Conservation (phyloP, 2,797 vertebrate species). For the Myioborus melanocephalus region DNA sequence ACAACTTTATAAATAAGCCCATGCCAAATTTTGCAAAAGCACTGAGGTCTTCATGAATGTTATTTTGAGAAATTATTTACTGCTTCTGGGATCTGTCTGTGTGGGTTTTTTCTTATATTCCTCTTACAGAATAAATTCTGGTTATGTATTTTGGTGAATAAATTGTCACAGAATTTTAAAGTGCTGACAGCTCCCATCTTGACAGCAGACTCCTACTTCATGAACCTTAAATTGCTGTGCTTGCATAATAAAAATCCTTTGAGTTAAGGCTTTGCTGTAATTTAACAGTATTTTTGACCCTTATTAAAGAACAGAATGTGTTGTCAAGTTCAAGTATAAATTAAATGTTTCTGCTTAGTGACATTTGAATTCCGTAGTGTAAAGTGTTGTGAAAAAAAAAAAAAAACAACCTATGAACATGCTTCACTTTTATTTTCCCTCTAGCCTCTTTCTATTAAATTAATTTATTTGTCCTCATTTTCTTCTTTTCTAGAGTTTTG, state of each 20-base stretch:
- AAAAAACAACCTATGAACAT: neutral
- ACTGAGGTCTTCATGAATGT: neutral
- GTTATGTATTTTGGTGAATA: neutral
- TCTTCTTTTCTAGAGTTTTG: conserved; percentile 81
- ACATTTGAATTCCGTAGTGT: neutral
- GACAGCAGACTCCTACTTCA: neutral
- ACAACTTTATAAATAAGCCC: neutral
- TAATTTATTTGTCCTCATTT: neutral
- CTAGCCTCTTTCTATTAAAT: neutral
- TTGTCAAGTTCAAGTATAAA: neutral
- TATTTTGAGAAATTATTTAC: neutral
- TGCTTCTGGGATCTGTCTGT: neutral
- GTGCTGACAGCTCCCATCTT: conserved; percentile 40
- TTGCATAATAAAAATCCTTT: neutral
- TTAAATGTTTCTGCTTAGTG: neutral
- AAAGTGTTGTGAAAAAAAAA: neutral
- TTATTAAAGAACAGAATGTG: neutral
- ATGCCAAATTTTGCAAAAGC: neutral
- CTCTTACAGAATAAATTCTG: conserved; percentile 14
- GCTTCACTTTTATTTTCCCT: neutral
- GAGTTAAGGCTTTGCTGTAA: neutral
- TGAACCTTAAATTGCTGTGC: neutral
- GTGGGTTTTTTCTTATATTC: neutral
- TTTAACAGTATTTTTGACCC: neutral
- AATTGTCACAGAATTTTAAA: neutral